Evolutionary conservation across 2,113 vertebrate species (phyloP), one percentile per base, ranked within the genome.

Genomic region (Nyctereutes procyonoides): DNA sequence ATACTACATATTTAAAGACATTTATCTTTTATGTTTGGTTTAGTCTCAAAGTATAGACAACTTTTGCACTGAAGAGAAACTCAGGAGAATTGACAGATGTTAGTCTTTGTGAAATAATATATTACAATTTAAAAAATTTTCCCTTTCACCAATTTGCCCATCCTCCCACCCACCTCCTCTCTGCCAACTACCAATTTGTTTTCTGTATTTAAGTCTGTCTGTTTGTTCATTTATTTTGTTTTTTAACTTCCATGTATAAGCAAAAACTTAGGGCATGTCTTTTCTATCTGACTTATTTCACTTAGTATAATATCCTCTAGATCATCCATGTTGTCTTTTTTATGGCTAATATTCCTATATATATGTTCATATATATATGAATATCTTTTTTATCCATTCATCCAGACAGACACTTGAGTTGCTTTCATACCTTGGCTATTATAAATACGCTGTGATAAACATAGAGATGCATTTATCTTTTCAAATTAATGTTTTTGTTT

Each of bases 11-110:
- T 80, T 94, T 94, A 6, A 58, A 51, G 94, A 73, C 32, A 91
- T 92, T 90, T 80, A 56, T 95, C 69, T 97, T 53, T 73, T 80
- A 35, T 73, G 35, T 82, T 96, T 90, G 51, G 3, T 88, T 96
- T 94, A 84, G 19, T 92, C 67, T 92, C 80, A 92, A 92, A 96
- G 56, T 89, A 48, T 15, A 90, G 48, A 97, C 69, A 92, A 74
- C 38, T 69, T 94, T 58, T 90, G 24, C 43, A 51, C 6, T 56
- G 12, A 58, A 55, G 94, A 73, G 63, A 60, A 90, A 88, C 62
- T 38, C 56, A 35, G 73, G 90, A 82, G 67, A 96, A 67, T 60
- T 93, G 53, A 82, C 58, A 79, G 14, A 38, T 88, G 20, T 63
- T 97, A 73, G 84, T 94, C n/a, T 87, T 93, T 69, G 56, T 1